phyloP scores from a whole-genome alignment of 2,797 vertebrate genomes.

The Muscicapa striata region DNA sequence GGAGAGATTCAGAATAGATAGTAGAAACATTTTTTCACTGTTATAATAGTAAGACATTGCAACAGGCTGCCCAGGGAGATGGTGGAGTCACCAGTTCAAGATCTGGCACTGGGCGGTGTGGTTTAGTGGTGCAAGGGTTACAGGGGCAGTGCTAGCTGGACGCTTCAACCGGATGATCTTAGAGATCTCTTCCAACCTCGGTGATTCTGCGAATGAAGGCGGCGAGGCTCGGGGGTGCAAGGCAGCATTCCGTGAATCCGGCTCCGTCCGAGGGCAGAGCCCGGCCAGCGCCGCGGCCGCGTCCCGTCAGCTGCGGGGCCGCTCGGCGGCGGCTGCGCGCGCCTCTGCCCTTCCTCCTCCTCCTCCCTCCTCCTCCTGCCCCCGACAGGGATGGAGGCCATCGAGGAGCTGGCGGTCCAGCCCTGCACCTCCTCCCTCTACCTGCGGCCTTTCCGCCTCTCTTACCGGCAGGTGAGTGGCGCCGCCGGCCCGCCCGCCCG shows the following conservation, averaged over 20 bases:
- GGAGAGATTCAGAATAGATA: neutral
- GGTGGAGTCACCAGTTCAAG: no score
- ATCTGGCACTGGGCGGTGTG: no score
- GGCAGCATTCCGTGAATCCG: fast-evolving
- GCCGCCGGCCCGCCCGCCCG: no score
- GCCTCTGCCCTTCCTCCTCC: neutral
- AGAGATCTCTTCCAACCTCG: neutral
- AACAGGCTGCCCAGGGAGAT: neutral
- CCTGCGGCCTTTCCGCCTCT: conserved; percentile 83
- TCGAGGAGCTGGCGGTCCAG: conserved; percentile 81
- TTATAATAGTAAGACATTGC: neutral
- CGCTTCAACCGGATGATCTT: neutral
- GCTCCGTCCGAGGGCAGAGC: no score
- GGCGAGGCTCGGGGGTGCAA: neutral
- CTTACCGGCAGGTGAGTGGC: conserved; percentile 66
- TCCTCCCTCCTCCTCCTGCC: neutral
- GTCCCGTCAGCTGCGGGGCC: neutral
- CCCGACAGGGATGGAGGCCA: conserved; percentile 43
- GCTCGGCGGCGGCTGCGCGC: conserved; percentile 4
- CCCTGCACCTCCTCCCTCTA: conserved; percentile 86
- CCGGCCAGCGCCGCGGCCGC: no score
- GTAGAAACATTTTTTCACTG: neutral
- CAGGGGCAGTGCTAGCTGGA: neutral
- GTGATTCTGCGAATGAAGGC: no score
- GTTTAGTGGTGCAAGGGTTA: neutral